Conservation (phyloP, 2,888 invertebrate genomes). For the Hirtodrosophila cameraria region DNA sequence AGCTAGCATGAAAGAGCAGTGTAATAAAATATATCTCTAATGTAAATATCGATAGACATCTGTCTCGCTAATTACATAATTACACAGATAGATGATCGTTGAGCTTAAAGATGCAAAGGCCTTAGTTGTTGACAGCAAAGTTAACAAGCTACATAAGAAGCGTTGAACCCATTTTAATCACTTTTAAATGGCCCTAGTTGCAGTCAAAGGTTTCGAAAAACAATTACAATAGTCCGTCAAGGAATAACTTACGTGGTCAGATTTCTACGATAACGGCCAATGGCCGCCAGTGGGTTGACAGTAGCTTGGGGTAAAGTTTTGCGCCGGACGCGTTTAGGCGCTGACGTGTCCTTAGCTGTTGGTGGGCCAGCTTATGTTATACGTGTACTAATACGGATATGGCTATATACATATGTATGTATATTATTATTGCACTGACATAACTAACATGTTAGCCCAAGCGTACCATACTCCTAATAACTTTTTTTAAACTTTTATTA, state of each 20-base stretch:
- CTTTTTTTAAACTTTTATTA: slow-evolving; percentile 22
- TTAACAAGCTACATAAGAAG: slow-evolving; percentile 5
- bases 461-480: slow-evolving; percentile 4
- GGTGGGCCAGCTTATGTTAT: background rate
- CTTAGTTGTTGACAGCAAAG: background rate
- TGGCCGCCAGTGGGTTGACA: background rate
- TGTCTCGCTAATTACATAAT: background rate
- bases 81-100: background rate
- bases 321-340: slow-evolving; percentile 13
- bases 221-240: slow-evolving; percentile 23
- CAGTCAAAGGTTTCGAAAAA: slow-evolving; percentile 13
- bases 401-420: slow-evolving; percentile 24
- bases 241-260: slow-evolving; percentile 39
- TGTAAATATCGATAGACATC: background rate
- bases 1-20: too few species aligned
- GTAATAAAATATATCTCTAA: background rate
- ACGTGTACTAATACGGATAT: slow-evolving; percentile 16
- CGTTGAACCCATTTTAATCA: background rate
- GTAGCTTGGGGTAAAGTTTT: slow-evolving; percentile 4
- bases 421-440: too few species aligned
- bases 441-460: too few species aligned
- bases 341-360: slow-evolving; percentile 78
- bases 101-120: background rate
- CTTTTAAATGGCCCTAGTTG: background rate
- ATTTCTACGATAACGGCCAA: slow-evolving; percentile 12